phyloP scores from a whole-genome alignment of 1,140 invertebrate genomes.

The Drosophila ogumai region DNA sequence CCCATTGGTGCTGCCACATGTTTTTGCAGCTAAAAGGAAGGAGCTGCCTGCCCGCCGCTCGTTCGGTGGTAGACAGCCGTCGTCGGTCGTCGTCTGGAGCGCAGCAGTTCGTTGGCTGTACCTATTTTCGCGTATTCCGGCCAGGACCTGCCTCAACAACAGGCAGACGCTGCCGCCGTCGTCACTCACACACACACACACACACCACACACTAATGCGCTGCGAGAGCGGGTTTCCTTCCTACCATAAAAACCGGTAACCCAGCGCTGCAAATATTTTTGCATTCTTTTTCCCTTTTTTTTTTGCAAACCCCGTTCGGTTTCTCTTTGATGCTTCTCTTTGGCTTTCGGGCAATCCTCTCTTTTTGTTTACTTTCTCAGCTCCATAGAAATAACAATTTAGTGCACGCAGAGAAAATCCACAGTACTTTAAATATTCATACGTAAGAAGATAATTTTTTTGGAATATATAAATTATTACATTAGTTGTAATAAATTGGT shows the following conservation, averaged over 20 bases:
- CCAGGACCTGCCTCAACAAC: constrained; percentile 85
- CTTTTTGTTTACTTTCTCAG: constrained; percentile 26
- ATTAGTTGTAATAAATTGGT: too few species aligned
- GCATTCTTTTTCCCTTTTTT: constrained; percentile 19
- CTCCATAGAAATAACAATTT: not conserved
- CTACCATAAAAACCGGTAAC: constrained; percentile 69
- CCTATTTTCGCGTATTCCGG: constrained; percentile 80
- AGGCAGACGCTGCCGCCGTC: constrained; percentile 45
- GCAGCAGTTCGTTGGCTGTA: constrained; percentile 84
- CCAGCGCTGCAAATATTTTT: constrained; percentile 48
- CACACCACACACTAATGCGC: constrained; percentile 15
- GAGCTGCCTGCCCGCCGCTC: constrained; percentile 18
- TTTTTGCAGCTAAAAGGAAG: constrained; percentile 43
- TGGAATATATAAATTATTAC: not conserved
- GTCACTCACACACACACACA: constrained; percentile 37
- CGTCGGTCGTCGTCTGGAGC: constrained; percentile 59
- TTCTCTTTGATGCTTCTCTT: constrained; percentile 27
- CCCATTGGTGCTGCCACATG: constrained; percentile 76
- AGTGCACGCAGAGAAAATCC: not conserved
- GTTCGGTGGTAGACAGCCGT: constrained; percentile 55
- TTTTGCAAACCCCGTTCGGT: constrained; percentile 27
- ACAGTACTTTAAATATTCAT: not conserved
- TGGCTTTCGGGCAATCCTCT: not conserved
- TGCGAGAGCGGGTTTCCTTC: constrained; percentile 66
- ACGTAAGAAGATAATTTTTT: not conserved